Percentiles rank a stretch among this genome's conserved stretches.
phyloP scores from a whole-genome alignment of 2,888 invertebrate genomes.

The Neoitamus cyanurus region DNA sequence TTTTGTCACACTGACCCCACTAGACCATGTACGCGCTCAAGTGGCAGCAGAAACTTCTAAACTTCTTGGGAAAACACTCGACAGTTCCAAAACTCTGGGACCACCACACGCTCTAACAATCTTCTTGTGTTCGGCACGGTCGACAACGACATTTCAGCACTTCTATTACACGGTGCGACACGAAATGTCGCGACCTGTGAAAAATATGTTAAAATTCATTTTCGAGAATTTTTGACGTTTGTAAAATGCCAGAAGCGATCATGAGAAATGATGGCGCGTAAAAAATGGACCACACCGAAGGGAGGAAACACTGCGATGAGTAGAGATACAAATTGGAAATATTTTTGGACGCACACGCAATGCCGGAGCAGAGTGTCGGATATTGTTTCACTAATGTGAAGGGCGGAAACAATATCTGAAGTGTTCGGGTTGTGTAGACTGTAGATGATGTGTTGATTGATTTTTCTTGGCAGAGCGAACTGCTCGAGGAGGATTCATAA shows the following conservation, averaged over 20 bases:
- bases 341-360: neutral
- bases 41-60: neutral
- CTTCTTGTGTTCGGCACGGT: neutral
- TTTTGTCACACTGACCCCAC: neutral
- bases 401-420: slow-evolving; percentile 15
- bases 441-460: slow-evolving; percentile 7
- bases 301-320: neutral
- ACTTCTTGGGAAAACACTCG: neutral
- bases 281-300: slow-evolving; percentile 19
- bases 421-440: neutral
- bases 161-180: neutral
- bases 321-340: slow-evolving; percentile 10
- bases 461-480: neutral
- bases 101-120: neutral
- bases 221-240: slow-evolving; percentile 20
- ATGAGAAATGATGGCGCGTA: neutral
- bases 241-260: neutral
- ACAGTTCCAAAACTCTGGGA: neutral
- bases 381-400: slow-evolving; percentile 25
- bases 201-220: slow-evolving; percentile 7
- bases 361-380: neutral
- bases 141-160: slow-evolving; percentile 10
- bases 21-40: neutral
- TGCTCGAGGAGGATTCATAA: no score
- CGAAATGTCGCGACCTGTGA: neutral